Evolutionary conservation across 35 echinoderm and acorn worm genomes (phyloP).

Genomic region (Chiridota heheva): DNA sequence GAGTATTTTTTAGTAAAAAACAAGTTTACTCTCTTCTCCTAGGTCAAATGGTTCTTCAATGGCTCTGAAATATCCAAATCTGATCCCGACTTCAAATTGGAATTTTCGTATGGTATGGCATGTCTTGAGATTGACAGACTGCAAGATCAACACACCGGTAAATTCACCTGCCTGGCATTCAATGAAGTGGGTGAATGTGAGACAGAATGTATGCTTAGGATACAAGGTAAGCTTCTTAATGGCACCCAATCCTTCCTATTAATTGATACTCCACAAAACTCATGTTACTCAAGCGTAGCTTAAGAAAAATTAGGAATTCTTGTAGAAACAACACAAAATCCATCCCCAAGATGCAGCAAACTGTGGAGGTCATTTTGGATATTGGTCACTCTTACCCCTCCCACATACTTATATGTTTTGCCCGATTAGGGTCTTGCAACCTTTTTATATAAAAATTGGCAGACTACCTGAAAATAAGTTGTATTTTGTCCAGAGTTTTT

Average conservation of each 20-base stretch:
- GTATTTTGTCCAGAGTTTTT: no score
- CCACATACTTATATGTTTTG: background rate
- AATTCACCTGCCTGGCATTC: conserved; percentile 69
- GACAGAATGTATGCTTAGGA: conserved; percentile 68
- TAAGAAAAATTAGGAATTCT: background rate
- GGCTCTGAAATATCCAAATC: conserved; percentile 66
- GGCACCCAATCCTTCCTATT: background rate
- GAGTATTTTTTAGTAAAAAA: no score
- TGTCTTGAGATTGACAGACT: conserved; percentile 70
- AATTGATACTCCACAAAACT: background rate
- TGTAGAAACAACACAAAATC: background rate
- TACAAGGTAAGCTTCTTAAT: conserved; percentile 52
- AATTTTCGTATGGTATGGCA: conserved; percentile 66
- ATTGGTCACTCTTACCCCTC: background rate
- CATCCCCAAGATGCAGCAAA: background rate
- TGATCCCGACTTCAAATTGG: conserved; percentile 70
- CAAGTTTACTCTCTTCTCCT: no score
- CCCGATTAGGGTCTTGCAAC: no score
- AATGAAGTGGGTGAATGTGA: conserved; percentile 69
- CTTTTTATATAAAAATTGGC: no score
- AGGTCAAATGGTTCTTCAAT: conserved; percentile 85
- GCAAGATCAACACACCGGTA: conserved; percentile 52
- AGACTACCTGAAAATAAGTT: no score
- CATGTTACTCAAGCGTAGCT: background rate
- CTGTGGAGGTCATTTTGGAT: background rate